Evolutionary conservation across 2,888 invertebrate species (phyloP).

Genomic region (Dysmachus trigonus): DNA sequence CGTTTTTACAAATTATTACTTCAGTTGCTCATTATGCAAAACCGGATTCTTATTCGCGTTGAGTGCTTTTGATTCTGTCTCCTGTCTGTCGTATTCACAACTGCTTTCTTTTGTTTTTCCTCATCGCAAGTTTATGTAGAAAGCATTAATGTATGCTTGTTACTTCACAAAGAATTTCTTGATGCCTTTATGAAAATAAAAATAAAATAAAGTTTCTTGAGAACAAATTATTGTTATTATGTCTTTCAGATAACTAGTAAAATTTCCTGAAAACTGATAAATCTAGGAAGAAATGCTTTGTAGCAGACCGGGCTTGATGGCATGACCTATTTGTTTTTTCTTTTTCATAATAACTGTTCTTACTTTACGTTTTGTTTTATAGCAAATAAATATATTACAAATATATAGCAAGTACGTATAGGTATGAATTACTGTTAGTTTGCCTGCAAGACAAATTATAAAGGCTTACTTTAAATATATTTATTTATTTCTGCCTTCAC

Average conservation of each 20-base stretch:
- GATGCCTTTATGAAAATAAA: not conserved
- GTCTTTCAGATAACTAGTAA: not conserved
- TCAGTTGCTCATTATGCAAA: constrained; percentile 1
- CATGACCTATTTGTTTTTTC: too few relatives aligned
- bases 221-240: not conserved
- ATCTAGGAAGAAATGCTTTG: too few relatives aligned
- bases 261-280: not conserved
- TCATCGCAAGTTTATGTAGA: not conserved
- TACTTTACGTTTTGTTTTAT: too few relatives aligned
- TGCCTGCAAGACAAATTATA: too few relatives aligned
- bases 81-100: not conserved
- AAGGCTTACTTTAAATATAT: too few relatives aligned
- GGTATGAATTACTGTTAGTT: too few relatives aligned
- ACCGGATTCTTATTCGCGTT: not conserved
- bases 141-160: not conserved
- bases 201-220: too few relatives aligned
- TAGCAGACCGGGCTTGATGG: too few relatives aligned
- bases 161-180: not conserved
- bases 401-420: too few relatives aligned
- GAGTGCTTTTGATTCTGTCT: not conserved
- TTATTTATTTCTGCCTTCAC: too few relatives aligned
- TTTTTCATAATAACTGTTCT: too few relatives aligned
- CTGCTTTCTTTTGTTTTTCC: not conserved
- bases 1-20: not conserved
- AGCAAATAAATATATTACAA: too few relatives aligned